Evolutionary conservation across 2,797 vertebrate species (phyloP), one percentile per base, ranked within the genome.

Genomic region (Molossus molossus): DNA sequence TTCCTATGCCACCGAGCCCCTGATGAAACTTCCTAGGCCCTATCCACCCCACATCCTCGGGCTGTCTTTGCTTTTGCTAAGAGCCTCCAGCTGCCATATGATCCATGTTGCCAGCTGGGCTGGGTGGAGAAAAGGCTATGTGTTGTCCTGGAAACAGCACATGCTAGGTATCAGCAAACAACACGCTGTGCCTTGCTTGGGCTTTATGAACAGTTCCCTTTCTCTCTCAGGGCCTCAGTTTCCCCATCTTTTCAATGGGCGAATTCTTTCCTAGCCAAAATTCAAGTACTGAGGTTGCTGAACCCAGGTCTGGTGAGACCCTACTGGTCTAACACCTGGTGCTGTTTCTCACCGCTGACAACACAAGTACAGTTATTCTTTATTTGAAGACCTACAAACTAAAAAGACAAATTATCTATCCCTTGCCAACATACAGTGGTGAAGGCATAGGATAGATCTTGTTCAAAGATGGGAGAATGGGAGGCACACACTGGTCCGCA

Each of bases 181-280:
- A 14, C 67, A 20, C 2, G 21, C 9, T 20, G 48, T 84, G 9
- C 25, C 73, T 85, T 65, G 9, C 23, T 72, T 29, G 72, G 65
- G 18, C 20, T 7, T 85, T 58, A 2, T n/a, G 57, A 87, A 50
- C 67, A 29, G 55, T 45, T 57, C 18, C 15, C 21, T 75, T 81
- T 75, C 45, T 77, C 65, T 60, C 67, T 64, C 9, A 33, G 37
- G 69, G 50, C 64, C 58, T 80, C 72, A 13, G 5, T 37, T 82
- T 75, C n/a, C 48, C 81, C 45, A 29, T 75, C 69, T 92, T 15
- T 75, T 87, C 90, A 91, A 50, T 48, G 27, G n/a, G 55, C 50
- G 18, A 45, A 45, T 45, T 45, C 40, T 45, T 45, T 45, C 40
- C 40, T 45, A 45, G 40, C 40, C 40, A 45, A 45, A 45, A 45